Evolutionary conservation across 35 echinoderm and acorn worm genomes (phyloP).

Genomic region (Heliocidaris tuberculata): DNA sequence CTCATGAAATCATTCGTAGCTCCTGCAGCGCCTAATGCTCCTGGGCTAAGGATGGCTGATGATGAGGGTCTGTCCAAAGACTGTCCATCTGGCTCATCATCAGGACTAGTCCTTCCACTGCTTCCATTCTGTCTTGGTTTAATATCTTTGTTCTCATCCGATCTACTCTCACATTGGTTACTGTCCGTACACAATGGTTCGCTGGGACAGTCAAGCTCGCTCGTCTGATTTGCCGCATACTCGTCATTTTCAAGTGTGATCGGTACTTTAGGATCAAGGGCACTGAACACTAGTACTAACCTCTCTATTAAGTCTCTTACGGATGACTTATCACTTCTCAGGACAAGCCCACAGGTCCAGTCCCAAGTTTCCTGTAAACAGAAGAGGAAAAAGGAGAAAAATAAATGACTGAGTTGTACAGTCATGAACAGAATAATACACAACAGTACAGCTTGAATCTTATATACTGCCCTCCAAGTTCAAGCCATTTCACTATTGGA

Average conservation of each 20-base stretch:
- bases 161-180: neutral
- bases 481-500: too few species aligned
- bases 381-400: neutral
- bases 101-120: neutral
- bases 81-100: conserved; percentile 2
- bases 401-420: neutral
- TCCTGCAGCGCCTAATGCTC: neutral
- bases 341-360: conserved; percentile 17
- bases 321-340: neutral
- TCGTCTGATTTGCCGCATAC: neutral
- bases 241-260: neutral
- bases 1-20: neutral
- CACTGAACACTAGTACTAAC: neutral
- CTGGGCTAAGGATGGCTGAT: neutral
- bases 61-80: neutral
- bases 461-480: too few species aligned
- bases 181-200: neutral
- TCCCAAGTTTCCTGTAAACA: conserved; percentile 21
- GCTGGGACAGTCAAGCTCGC: neutral
- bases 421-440: too few species aligned
- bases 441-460: too few species aligned
- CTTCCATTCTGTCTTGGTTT: neutral
- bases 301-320: neutral
- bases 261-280: neutral
- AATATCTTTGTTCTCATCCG: neutral